Evolutionary conservation across 2,888 invertebrate genomes (phyloP), one percentile per base, ranked within the genome.

Genomic region (Cataglyphis livida): DNA sequence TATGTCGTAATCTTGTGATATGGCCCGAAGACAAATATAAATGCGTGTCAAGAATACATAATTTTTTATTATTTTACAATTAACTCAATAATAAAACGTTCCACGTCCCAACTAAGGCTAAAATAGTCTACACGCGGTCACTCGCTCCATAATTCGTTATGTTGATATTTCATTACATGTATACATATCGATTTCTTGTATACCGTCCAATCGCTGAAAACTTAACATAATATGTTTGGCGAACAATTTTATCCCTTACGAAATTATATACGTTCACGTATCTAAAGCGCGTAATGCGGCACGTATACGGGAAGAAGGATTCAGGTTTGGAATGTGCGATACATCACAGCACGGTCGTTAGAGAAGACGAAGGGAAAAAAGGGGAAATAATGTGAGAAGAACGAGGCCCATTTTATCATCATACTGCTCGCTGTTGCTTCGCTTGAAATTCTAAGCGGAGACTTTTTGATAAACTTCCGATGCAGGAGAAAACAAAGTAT

Each of bases 271-370:
- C 81, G 44, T 70, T 81, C 81, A 64, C 38, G n/a, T 15, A 12
- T 83, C 86, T 90, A 79, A 88, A 84, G 64, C 51, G 51, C 65
- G 66, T 73, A 15, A 84, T 82, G 73, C 70, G 74, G n/a, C 65
- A 83, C 65, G 76, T 85, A 86, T 62, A 84, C 54, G 81, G 66
- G 89, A 84, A 88, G 82, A 84, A 81, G 78, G 84, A 83, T 83
- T 88, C 83, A 90, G 76, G 85, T 83, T 78, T 90, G 89, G 89
- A 90, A 90, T 89, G 89, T 87, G 73, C 83, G 51, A 82, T 81
- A 85, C 87, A 88, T 88, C 88, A 88, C 85, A 89, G 71, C 68
- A 64, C 61, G 64, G 7, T 83, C 21, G 64, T 83, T 76, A 41
- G 32, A 59, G 44, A 71, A 71, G 57, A 15, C 25, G 12, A 28